Base-by-base conservation (phyloP, 1,140 invertebrate genomes). In the Drosophila trapezifrons region DNA sequence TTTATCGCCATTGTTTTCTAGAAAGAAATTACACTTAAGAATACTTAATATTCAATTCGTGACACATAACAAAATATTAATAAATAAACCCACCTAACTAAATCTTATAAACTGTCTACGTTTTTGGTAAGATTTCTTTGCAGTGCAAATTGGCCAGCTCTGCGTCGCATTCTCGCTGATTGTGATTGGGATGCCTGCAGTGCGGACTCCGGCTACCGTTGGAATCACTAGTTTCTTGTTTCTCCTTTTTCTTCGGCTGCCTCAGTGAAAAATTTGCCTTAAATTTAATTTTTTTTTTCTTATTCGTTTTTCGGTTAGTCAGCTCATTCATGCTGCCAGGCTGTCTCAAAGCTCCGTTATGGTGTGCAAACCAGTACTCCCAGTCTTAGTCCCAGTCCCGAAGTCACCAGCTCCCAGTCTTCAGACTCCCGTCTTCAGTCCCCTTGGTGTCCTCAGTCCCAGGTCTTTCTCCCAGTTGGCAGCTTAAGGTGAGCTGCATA, bases 401-500 rank as follows among this genome's bases (percentile, higher is more conserved):
- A 15, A 52, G 29, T 20, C 49, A 20, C 29, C 29, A 6, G 49
- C 13, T 29, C 29, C 37, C 15, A 13, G 55, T 20, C 66, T 38
- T 10, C 37, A 13, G 27, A 2, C 27, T 22, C 12, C 27, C 4
- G 18, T 8, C 25, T 46, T 40, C 18, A 6, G 37, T 18, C 20
- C 22, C 20, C 58, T 43, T 17, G 4, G 49, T 9, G 46, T 25
- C 32, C 15, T 17, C 35, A 57, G 15, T 60, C 27, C 60, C 25
- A 45, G 25, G 56, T 58, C 18, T 49, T 43, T 42, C 64, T 74
- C 72, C 65, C 70, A 46, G 49, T 67, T 67, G 73, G 38, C 65
- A 70, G 83, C 79, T 86, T 87, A 87, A 86, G 76, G 79, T 83
- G 83, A 86, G 60, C 52, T 59, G 82, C 75, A 64, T 79, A 75